Base-by-base conservation (phyloP, 2,797 vertebrate species). In the Myripristis murdjan region DNA sequence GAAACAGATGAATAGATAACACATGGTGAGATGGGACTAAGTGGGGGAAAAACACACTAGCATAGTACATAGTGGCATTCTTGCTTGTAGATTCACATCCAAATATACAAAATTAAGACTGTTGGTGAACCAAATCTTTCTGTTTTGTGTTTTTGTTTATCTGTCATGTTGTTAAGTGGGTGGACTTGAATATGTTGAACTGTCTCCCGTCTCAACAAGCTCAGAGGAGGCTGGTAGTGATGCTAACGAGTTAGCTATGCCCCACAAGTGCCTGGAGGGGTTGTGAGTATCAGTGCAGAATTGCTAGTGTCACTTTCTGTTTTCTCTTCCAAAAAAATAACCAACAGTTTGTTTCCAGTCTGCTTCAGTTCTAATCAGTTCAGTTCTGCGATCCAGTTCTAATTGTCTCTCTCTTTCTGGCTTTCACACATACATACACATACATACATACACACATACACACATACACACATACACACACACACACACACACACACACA, bases 371-470 rank as follows among this genome's bases (percentile, higher is more conserved):
- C 35, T 73, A 44, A 46, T n/a, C n/a, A n/a, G n/a, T n/a, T n/a
- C n/a, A n/a, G n/a, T n/a, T 39, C 22, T 37, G 28, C 62, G 1
- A 49, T 79, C 75, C 78, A 59, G 77, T 69, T 77, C 65, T 73
- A 37, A 67, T 26, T 39, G 43, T 16, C 47, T 23, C 14, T 1
- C 7, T 44, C 46, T 26, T 1, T 16, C 41, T 11, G 41, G 5
- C 41, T 1, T 41, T 1, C 43, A 52, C 12, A n/a, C n/a, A n/a
- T n/a, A n/a, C n/a, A n/a, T n/a, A n/a, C n/a, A n/a, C n/a, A n/a
- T n/a, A n/a, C n/a, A n/a, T n/a, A 20, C 60, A 16, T 57, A 8
- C 35, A 23, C 60, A 14, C 33, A 11, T 43, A 12, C 28, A 6
- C 26, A 11, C 64, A 37, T 18, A n/a, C 63, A 11, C 37, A 47